Conservation (phyloP, 1,140 invertebrate genomes). For the Chelonus insularis region DNA sequence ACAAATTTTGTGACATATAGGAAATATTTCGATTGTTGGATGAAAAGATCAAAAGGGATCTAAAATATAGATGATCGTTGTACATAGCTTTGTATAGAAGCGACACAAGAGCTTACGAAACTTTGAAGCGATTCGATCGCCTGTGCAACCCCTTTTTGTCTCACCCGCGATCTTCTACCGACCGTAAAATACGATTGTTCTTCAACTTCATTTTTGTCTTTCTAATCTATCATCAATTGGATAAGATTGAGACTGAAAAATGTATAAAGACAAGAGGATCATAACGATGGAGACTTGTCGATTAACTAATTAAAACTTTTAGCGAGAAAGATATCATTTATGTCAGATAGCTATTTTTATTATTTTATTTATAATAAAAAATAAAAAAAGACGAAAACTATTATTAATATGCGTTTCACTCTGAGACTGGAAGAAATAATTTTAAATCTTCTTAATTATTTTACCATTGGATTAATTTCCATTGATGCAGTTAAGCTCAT, state of each 20-base stretch:
- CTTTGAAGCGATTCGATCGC: conserved; percentile 34
- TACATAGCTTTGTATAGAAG: background rate
- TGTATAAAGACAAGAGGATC: background rate
- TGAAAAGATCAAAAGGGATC: conserved; percentile 6
- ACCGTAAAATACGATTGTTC: conserved; percentile 33
- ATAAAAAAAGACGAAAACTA: too few relatives aligned
- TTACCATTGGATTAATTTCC: too few relatives aligned
- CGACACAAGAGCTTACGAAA: background rate
- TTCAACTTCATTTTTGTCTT: conserved; percentile 24
- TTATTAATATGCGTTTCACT: too few relatives aligned
- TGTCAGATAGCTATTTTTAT: too few relatives aligned
- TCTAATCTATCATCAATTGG: conserved; percentile 21
- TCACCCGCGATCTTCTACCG: conserved; percentile 19
- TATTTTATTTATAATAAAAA: too few relatives aligned
- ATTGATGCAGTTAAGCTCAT: too few relatives aligned
- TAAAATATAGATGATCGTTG: background rate
- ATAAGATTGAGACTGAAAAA: conserved; percentile 2
- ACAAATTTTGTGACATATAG: conserved; percentile 2
- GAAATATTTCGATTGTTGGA: conserved; percentile 9
- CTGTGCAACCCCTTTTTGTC: conserved; percentile 27
- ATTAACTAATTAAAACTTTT: background rate
- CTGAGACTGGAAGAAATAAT: too few relatives aligned
- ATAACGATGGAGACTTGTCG: background rate
- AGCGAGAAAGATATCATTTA: too few relatives aligned
- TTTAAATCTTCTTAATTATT: too few relatives aligned